Percentiles rank a stretch among this genome's conserved stretches.
These are phyloP conservation scores for Catagonus wagneri DNA, from an alignment of 2,113 vertebrate species.

Conservation along the genomic window DNA sequence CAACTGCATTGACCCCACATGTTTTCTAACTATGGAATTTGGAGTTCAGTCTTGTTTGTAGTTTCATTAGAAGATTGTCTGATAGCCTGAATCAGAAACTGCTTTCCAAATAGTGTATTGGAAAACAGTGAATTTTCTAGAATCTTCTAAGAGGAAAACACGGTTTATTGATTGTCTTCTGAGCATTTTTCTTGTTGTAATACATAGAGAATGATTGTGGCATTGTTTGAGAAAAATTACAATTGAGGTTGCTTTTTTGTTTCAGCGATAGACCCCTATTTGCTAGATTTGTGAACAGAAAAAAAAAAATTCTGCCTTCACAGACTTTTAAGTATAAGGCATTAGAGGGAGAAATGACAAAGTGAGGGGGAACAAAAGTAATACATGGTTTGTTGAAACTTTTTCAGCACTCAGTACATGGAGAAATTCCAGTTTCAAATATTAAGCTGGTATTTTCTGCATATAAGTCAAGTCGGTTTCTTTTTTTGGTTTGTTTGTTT, in stretches of 20 bases:
- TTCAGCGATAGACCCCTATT: not conserved
- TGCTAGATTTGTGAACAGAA: constrained; percentile 41
- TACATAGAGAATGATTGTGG: constrained; percentile 9
- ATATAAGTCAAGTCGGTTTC: not conserved
- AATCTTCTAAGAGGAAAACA: constrained; percentile 64
- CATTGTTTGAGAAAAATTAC: constrained; percentile 4
- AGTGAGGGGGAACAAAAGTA: not conserved
- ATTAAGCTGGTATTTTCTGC: constrained; percentile 26
- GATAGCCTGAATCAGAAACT: constrained; percentile 25
- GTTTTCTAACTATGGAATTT: not conserved
- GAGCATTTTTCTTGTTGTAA: constrained; percentile 46
- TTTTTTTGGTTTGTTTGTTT: no score
- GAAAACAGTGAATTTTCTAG: constrained; percentile 47
- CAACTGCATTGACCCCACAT: not conserved
- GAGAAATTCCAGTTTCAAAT: not conserved
- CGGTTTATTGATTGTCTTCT: constrained; percentile 60
- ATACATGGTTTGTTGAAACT: not conserved
- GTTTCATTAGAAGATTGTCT: constrained; percentile 53
- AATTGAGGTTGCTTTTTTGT: constrained; percentile 62
- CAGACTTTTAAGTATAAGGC: not conserved
- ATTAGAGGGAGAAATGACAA: not conserved
- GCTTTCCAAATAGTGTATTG: constrained; percentile 9
- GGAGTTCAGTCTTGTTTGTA: not conserved
- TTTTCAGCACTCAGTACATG: not conserved
- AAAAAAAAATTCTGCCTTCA: constrained; percentile 30